Conservation (phyloP, 2,888 invertebrate species). For the Ischnus inquisitorius region DNA sequence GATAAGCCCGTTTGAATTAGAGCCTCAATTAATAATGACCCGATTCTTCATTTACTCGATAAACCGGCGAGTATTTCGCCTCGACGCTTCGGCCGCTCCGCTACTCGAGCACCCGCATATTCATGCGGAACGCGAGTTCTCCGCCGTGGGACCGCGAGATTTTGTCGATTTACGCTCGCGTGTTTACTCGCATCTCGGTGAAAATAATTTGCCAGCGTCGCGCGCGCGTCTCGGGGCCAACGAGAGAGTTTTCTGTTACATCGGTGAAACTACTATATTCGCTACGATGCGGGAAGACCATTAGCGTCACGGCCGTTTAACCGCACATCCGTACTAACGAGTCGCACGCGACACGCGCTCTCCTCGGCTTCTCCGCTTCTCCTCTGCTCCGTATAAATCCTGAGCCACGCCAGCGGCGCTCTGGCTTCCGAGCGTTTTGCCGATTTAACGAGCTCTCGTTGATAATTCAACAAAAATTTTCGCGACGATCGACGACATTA, state of each 20-base stretch:
- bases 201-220: slow-evolving; percentile 63
- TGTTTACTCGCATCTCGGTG: slow-evolving; percentile 27
- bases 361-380: slow-evolving; percentile 47
- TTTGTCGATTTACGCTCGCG: too few species aligned
- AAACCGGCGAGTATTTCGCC: background rate
- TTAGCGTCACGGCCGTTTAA: slow-evolving; percentile 79
- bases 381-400: slow-evolving; percentile 61
- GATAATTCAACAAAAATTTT: slow-evolving; percentile 62
- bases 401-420: slow-evolving; percentile 26
- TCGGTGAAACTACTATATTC: slow-evolving; percentile 36
- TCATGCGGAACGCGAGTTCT: too few species aligned
- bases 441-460: slow-evolving; percentile 57
- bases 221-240: slow-evolving; percentile 41
- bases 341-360: slow-evolving; percentile 75
- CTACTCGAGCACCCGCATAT: too few species aligned
- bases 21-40: slow-evolving; percentile 44
- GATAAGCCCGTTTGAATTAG: slow-evolving; percentile 35
- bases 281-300: slow-evolving; percentile 74
- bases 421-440: slow-evolving; percentile 31
- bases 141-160: too few species aligned
- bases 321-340: slow-evolving; percentile 82
- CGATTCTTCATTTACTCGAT: slow-evolving; percentile 42
- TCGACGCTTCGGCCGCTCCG: too few species aligned
- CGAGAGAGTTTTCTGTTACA: slow-evolving; percentile 17
- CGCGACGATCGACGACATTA: slow-evolving; percentile 41